Evolutionary conservation across 2,113 vertebrate genomes (phyloP).

Genomic region (Dipodomys stephensi): DNA sequence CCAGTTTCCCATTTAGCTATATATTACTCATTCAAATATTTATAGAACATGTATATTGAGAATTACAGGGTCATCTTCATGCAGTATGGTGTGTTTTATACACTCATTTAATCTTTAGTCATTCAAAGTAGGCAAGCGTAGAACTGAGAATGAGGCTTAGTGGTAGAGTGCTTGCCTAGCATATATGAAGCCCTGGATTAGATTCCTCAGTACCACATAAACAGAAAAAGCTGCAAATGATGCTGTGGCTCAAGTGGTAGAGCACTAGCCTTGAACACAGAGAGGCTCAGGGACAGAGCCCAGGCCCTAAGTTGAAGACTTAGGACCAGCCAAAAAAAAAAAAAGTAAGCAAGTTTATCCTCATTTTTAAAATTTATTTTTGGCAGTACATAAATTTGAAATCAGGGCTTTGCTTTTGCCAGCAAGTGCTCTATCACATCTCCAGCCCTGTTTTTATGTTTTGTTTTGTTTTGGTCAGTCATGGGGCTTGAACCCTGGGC

Average conservation of each 20-base stretch:
- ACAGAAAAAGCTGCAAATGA: no score
- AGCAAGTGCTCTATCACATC: not conserved
- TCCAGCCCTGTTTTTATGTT: not conserved
- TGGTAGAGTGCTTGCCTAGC: no score
- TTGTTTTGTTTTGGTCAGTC: no score
- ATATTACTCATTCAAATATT: not conserved
- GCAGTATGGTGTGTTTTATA: not conserved
- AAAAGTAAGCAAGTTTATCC: not conserved
- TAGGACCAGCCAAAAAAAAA: no score
- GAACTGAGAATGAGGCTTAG: no score
- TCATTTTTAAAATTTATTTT: not conserved
- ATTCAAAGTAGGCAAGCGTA: not conserved
- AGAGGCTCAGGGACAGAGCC: no score
- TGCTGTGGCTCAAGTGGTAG: no score
- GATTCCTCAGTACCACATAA: no score
- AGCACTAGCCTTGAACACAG: no score
- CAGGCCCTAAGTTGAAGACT: no score
- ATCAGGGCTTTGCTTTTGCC: not conserved
- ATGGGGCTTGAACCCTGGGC: no score
- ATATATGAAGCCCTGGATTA: no score
- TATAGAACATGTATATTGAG: not conserved
- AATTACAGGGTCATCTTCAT: not conserved
- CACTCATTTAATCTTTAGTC: not conserved
- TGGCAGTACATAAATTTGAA: not conserved
- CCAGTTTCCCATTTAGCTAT: slow-evolving; percentile 37